A percentile compares a stretch with the other conserved stretches of the same genome.
Conservation (phyloP, 1,140 invertebrate genomes). For the Brachystomella parvula region DNA sequence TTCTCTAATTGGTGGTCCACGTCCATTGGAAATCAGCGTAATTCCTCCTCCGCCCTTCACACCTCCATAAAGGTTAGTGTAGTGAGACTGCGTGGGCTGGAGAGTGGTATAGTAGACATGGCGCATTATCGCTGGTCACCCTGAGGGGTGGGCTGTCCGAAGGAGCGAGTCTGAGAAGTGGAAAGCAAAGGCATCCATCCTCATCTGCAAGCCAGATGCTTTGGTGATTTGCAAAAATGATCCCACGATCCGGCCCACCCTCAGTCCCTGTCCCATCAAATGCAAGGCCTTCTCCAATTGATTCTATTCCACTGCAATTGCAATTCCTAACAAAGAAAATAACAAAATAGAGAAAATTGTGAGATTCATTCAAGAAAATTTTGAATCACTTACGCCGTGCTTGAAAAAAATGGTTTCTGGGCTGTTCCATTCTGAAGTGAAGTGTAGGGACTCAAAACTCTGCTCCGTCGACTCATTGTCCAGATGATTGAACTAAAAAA, state of each 20-base stretch:
- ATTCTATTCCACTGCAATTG: constrained; percentile 25
- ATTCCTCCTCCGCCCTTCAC: background rate
- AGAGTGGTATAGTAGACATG: too few species aligned
- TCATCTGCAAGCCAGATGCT: constrained; percentile 31
- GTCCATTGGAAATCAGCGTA: background rate
- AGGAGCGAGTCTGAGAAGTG: constrained; percentile 19
- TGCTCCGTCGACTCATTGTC: constrained; percentile 26
- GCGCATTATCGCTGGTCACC: background rate
- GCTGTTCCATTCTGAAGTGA: constrained; percentile 15
- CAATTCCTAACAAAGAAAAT: constrained; percentile 12
- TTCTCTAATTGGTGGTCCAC: background rate
- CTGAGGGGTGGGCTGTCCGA: constrained; percentile 36
- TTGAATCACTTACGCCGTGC: constrained; percentile 16
- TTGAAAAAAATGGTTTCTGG: constrained; percentile 20
- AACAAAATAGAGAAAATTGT: background rate
- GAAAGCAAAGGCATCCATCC: constrained; percentile 24
- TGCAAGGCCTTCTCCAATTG: constrained; percentile 21
- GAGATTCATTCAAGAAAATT: too few species aligned
- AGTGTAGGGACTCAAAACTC: constrained; percentile 18
- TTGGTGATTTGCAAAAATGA: constrained; percentile 18
- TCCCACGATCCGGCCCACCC: constrained; percentile 1
- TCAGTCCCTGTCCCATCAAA: constrained; percentile 25
- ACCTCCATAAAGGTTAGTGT: background rate
- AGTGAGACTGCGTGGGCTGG: background rate
- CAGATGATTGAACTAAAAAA: constrained; percentile 19